Evolutionary conservation across 92 coral and sea anemone genomes (phyloP).

Genomic region (Parazoanthus atlanticus): DNA sequence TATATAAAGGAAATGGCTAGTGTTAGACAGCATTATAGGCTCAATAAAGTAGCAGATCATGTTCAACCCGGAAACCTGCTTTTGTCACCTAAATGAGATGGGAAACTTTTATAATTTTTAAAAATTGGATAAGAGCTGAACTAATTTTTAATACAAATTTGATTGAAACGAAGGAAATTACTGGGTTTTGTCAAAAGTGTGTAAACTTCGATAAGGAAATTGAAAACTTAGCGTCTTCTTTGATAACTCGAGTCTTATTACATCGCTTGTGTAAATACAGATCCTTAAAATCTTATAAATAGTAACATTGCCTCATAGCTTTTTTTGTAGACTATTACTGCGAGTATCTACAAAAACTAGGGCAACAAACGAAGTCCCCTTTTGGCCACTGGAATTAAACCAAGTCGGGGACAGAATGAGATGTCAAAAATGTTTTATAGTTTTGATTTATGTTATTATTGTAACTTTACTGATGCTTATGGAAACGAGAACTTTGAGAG

Average conservation of each 20-base stretch:
- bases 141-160: slow-evolving; percentile 5
- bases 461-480: neutral
- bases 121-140: neutral
- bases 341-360: neutral
- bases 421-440: neutral
- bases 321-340: neutral
- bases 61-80: neutral
- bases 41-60: neutral
- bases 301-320: neutral
- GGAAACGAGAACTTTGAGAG: neutral
- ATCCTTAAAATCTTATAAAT: neutral
- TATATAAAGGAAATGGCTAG: neutral
- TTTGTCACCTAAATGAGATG: too few species aligned
- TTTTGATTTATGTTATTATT: neutral
- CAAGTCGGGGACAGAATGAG: neutral
- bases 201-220: slow-evolving; percentile 13
- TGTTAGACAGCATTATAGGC: neutral
- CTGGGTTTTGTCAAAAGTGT: neutral
- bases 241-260: neutral
- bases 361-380: neutral
- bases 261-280: slow-evolving; percentile 5
- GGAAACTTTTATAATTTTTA: too few species aligned
- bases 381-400: neutral
- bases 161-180: slow-evolving; percentile 13
- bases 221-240: neutral